Evolutionary conservation across 2,888 invertebrate species (phyloP).

Genomic region (Periphyllus acericola): DNA sequence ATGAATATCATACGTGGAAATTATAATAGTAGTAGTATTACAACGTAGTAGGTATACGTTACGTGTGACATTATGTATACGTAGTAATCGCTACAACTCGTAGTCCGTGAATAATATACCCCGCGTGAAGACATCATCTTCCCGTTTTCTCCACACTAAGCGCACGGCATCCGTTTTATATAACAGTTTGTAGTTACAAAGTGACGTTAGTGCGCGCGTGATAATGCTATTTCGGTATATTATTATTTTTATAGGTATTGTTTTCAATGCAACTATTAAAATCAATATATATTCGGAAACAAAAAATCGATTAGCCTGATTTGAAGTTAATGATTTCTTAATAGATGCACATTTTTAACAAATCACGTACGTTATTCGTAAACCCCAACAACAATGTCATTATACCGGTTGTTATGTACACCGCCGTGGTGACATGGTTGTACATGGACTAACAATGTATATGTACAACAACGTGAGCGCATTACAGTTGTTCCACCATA

Average conservation of each 20-base stretch:
- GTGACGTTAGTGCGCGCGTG: no score
- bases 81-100: no score
- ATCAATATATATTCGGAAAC: background rate
- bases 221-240: no score
- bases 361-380: background rate
- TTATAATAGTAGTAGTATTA: no score
- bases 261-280: background rate
- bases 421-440: background rate
- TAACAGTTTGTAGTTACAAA: no score
- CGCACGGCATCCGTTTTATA: no score
- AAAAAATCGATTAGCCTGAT: constrained; percentile 12
- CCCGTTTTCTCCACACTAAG: no score
- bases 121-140: no score
- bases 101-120: no score
- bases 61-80: no score
- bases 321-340: background rate
- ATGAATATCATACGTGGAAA: background rate
- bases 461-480: background rate
- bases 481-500: background rate
- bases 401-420: background rate
- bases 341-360: background rate
- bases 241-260: background rate
- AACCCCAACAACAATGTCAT: constrained; percentile 7
- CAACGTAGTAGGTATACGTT: no score
- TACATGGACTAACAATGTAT: no score